Percentiles rank a stretch among this genome's conserved stretches.
Evolutionary conservation across 2,113 vertebrate species (phyloP).

Genomic region (Orthonyx spaldingii): DNA sequence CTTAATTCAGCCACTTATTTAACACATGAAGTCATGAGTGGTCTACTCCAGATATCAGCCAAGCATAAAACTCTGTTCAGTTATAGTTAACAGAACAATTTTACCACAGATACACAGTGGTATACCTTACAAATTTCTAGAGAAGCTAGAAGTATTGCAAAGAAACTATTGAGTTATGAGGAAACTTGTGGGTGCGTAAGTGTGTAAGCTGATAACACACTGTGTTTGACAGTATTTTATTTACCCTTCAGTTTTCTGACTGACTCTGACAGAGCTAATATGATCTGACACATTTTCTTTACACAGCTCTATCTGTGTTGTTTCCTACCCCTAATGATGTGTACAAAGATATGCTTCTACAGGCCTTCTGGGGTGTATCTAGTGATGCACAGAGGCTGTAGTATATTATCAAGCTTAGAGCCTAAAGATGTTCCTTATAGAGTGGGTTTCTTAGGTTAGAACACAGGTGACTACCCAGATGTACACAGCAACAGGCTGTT

Average conservation of each 20-base stretch:
- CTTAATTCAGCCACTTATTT: not conserved
- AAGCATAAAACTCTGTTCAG: not conserved
- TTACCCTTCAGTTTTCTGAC: not conserved
- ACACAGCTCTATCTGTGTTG: not conserved
- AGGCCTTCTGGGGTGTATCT: not conserved
- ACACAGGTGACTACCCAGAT: not conserved
- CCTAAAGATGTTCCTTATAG: not conserved
- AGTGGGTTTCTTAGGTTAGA: not conserved
- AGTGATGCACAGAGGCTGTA: not conserved
- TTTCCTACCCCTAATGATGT: not conserved
- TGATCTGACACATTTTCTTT: not conserved
- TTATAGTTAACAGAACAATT: not conserved
- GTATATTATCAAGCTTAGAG: not conserved
- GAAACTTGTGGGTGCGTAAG: not conserved
- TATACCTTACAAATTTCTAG: not conserved
- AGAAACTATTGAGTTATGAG: not conserved
- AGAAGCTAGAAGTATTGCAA: not conserved
- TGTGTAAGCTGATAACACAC: not conserved
- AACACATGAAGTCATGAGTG: not conserved
- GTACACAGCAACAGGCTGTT: not conserved
- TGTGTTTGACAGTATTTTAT: not conserved
- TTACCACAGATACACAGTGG: not conserved
- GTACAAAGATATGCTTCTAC: not conserved
- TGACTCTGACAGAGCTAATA: not conserved
- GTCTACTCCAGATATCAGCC: not conserved